Conservation (phyloP, 1,140 invertebrate genomes). For the Nylanderia fulva region DNA sequence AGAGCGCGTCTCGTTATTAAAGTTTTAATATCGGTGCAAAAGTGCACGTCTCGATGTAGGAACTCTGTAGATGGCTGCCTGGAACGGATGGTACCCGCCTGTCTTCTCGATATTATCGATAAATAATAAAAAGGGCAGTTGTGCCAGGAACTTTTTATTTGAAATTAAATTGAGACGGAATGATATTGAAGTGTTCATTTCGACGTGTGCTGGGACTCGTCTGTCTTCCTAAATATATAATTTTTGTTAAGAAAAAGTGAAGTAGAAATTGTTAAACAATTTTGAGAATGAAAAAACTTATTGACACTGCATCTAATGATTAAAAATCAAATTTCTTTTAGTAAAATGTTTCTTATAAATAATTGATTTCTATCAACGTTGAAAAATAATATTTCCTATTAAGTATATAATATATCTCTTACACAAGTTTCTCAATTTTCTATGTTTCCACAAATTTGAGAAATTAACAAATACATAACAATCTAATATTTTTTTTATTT, state of each 20-base stretch:
- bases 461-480: not conserved
- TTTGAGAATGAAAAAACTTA: too few relatives aligned
- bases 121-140: conserved; percentile 32
- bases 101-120: conserved; percentile 34
- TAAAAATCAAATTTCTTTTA: not conserved
- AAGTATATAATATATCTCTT: too few relatives aligned
- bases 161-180: not conserved
- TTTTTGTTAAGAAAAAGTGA: not conserved
- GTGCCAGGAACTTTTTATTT: conserved; percentile 30
- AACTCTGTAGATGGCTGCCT: conserved; percentile 12
- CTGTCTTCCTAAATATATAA: not conserved
- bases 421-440: not conserved
- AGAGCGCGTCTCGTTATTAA: conserved; percentile 60
- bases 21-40: conserved; percentile 60
- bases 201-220: not conserved
- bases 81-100: not conserved
- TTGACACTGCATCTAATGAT: not conserved
- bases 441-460: not conserved
- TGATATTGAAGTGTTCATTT: conserved; percentile 10
- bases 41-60: conserved; percentile 23
- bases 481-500: conserved; percentile 4
- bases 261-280: too few relatives aligned
- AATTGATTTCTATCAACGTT: conserved; percentile 14
- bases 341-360: not conserved
- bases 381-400: not conserved